Evolutionary conservation across 1,140 invertebrate genomes (phyloP).

Genomic region (Formica selysi): DNA sequence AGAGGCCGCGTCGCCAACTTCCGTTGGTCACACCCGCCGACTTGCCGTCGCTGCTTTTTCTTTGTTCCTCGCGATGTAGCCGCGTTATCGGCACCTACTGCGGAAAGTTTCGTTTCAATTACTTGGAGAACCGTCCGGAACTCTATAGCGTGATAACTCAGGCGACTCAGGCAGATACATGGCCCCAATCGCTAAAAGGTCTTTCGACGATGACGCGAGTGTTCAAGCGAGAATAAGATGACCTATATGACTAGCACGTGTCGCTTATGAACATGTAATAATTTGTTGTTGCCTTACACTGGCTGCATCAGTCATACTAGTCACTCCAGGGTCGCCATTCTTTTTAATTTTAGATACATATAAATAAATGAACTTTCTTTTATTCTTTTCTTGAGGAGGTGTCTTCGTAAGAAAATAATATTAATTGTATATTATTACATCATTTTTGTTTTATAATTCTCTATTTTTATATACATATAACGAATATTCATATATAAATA

Average conservation of each 20-base stretch:
- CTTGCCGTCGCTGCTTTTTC: constrained; percentile 55
- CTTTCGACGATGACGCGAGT: constrained; percentile 54
- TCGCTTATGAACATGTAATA: constrained; percentile 43
- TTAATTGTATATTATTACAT: background rate
- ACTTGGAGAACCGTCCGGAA: constrained; percentile 64
- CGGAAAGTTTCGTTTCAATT: constrained; percentile 74
- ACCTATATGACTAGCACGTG: constrained; percentile 27
- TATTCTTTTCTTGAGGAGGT: background rate
- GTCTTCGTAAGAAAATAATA: no score
- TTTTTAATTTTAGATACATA: background rate
- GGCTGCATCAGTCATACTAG: background rate
- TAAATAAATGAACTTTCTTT: background rate
- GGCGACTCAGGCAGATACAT: constrained; percentile 70
- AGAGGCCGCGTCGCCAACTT: constrained; percentile 53
- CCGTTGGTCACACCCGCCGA: constrained; percentile 45
- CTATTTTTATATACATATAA: background rate
- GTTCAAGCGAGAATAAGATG: constrained; percentile 9
- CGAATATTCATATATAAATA: background rate
- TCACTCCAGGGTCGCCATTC: background rate
- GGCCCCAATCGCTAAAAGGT: constrained; percentile 75
- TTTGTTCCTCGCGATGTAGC: background rate
- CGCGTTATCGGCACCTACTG: constrained; percentile 52
- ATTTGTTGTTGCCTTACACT: background rate
- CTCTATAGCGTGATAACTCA: constrained; percentile 74
- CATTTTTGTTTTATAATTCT: background rate